Evolutionary conservation across 2,113 vertebrate species (phyloP), one percentile per base, ranked within the genome.

Genomic region (Ceuthmochares aereus): DNA sequence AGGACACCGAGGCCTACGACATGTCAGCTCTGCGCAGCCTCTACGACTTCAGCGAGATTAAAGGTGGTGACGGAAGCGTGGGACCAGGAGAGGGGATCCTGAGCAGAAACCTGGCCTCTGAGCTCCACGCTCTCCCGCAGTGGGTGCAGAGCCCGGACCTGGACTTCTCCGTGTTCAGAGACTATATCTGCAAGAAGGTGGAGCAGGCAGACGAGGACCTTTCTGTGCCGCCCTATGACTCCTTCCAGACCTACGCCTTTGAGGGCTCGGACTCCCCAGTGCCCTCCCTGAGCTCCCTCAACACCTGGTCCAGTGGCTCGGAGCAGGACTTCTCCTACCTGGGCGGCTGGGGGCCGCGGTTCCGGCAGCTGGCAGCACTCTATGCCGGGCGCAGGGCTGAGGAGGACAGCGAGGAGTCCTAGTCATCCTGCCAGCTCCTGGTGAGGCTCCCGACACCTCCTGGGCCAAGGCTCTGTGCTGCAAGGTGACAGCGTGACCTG

Each of bases 251-350:
- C 81, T 99, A 99, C 15, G 99, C 99, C 95, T 99, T 99, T 7
- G 99, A 99, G 98, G 99, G 99, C 96, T 98, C 95, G 49, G 98
- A 97, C 97, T 99, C 99, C 12, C 99, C 99, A 0, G 98, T 99
- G 14, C 98, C 99, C 63, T 99, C 99, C 7, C 98, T 99, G 93
- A 99, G 99, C 98, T 99, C 99, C 93, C 99, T 99, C 98, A 98
- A 99, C 98, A 99, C 99, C 54, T 97, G 98, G 95, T 99, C 99
- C 76, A 99, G 98, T 37, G 84, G 98, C 84, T 99, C 99, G 0
- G 99, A 99, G 97, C 99, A 99, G 98, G 99, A 99, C 98, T 99
- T 99, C 97, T 98, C 99, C 82, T 99, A 99, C 96, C 99, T 99
- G 96, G 98, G 98, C 95, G 97, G 98, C 97, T 99, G 99, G 99